Conservation (phyloP, 2,113 vertebrate species). For the Corythornis madagascariensis region DNA sequence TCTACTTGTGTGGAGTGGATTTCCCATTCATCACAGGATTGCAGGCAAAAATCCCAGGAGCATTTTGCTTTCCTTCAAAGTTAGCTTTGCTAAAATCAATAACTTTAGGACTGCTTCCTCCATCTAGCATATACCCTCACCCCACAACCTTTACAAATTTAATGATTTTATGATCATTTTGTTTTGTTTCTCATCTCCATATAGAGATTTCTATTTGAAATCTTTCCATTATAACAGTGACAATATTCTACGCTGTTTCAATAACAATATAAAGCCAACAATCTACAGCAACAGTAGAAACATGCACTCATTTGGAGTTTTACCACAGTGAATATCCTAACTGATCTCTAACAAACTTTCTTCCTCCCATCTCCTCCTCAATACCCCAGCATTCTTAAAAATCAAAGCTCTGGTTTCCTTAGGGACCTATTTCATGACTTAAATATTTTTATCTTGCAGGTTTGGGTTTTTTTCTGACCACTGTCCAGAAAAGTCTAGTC, state of each 20-base stretch:
- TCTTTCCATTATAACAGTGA: not conserved
- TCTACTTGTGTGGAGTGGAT: slow-evolving; percentile 71
- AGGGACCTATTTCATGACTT: not conserved
- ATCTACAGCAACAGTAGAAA: not conserved
- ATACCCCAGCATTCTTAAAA: not conserved
- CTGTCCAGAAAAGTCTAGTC: not conserved
- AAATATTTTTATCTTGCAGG: not conserved
- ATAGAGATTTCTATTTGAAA: not conserved
- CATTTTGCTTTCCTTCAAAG: slow-evolving; percentile 71
- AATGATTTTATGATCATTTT: not conserved
- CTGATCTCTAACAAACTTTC: not conserved
- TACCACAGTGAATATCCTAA: not conserved
- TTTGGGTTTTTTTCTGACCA: not conserved
- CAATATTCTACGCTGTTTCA: not conserved
- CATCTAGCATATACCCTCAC: not conserved
- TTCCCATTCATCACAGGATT: slow-evolving; percentile 74
- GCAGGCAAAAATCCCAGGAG: slow-evolving; percentile 69
- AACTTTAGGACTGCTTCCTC: slow-evolving; percentile 51
- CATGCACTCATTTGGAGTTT: not conserved
- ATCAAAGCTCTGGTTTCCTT: slow-evolving; percentile 15
- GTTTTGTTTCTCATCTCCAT: not conserved
- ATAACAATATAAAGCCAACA: not conserved
- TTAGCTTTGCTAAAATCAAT: slow-evolving; percentile 71
- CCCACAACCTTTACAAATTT: slow-evolving; percentile 3
- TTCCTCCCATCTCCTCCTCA: not conserved